Conservation (phyloP, 2,113 vertebrate species). For the Baryphthengus martii region DNA sequence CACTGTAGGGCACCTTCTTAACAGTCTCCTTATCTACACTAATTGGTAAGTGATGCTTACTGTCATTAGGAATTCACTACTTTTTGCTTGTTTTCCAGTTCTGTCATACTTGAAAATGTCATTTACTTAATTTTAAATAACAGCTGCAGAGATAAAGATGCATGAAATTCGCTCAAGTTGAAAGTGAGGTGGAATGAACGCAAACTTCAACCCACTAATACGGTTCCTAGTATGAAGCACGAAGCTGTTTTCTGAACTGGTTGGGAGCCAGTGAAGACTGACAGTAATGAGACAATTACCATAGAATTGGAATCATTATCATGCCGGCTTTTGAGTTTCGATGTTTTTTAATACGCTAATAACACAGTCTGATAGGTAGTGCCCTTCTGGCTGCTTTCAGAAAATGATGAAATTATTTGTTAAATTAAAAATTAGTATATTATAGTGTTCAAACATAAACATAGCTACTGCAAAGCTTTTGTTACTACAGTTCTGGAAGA, state of each 20-base stretch:
- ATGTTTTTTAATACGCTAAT: neutral
- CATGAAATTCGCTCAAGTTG: neutral
- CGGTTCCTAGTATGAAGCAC: neutral
- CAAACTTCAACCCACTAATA: neutral
- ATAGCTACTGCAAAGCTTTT: neutral
- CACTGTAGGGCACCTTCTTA: neutral
- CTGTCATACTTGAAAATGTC: neutral
- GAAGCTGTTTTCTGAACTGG: neutral
- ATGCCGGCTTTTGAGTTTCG: neutral
- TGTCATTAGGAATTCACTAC: neutral
- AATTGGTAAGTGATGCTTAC: neutral
- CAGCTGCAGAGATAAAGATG: neutral
- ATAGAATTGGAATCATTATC: neutral
- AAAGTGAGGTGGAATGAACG: neutral
- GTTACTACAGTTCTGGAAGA: neutral
- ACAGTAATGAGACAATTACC: neutral
- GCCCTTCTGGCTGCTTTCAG: neutral
- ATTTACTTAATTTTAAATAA: neutral
- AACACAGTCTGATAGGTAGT: neutral
- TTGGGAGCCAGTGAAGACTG: neutral
- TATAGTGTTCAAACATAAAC: neutral
- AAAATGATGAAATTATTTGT: neutral
- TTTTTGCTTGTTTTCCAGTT: neutral
- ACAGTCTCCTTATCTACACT: neutral
- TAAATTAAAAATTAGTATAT: neutral